phyloP scores from a whole-genome alignment of 2,888 invertebrate genomes.

The Syrista parreyssii region DNA sequence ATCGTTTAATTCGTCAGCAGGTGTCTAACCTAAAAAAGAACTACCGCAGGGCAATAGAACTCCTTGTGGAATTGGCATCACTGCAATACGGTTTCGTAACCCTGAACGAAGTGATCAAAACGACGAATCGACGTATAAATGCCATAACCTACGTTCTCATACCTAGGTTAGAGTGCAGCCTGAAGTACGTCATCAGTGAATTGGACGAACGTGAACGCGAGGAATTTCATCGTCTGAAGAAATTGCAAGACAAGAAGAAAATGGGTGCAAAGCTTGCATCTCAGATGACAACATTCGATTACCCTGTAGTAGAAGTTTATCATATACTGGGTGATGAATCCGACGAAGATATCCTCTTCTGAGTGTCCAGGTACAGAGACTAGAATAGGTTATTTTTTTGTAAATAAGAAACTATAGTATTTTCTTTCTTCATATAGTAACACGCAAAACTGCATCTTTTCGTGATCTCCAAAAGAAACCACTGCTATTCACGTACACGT shows the following conservation, averaged over 20 bases:
- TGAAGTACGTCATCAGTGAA: conserved; percentile 73
- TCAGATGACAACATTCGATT: neutral
- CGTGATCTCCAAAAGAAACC: no score
- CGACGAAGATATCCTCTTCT: conserved; percentile 68
- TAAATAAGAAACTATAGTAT: no score
- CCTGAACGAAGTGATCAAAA: conserved; percentile 74
- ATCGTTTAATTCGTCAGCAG: conserved; percentile 62
- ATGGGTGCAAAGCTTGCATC: conserved; percentile 1
- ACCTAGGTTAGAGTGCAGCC: conserved; percentile 72
- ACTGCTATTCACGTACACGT: no score
- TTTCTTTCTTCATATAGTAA: no score
- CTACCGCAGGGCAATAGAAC: conserved; percentile 81
- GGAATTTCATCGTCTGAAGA: conserved; percentile 68
- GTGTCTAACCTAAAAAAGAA: conserved; percentile 94
- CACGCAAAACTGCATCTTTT: no score
- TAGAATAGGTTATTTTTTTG: no score
- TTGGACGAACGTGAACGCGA: conserved; percentile 76
- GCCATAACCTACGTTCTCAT: conserved; percentile 76
- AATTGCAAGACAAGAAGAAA: conserved; percentile 70
- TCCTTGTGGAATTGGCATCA: conserved; percentile 73
- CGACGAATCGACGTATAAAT: conserved; percentile 74
- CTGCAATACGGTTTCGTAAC: conserved; percentile 75
- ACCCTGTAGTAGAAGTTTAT: no score
- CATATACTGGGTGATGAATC: conserved; percentile 52
- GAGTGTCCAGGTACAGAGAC: neutral